phyloP scores from a whole-genome alignment of 2,888 invertebrate species.

The Patella ulyssiponensis region DNA sequence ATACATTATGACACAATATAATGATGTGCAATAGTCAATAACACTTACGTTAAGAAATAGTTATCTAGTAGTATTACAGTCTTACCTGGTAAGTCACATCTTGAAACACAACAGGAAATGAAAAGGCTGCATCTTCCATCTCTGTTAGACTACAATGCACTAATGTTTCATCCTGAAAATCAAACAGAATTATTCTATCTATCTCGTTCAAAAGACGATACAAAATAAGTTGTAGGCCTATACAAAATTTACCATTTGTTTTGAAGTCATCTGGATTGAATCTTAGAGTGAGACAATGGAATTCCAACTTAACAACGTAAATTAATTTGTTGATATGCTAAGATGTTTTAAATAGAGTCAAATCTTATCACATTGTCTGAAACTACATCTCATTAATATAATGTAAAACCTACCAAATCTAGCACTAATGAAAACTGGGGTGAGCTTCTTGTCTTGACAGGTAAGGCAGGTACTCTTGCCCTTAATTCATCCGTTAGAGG shows the following conservation, averaged over 20 bases:
- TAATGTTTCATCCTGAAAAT: slow-evolving; percentile 88
- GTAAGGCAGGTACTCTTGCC: slow-evolving; percentile 80
- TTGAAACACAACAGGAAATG: slow-evolving; percentile 92
- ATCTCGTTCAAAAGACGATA: too few species aligned
- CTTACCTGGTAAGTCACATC: slow-evolving; percentile 84
- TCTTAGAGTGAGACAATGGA: too few species aligned
- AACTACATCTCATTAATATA: too few species aligned
- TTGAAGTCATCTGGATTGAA: too few species aligned
- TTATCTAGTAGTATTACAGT: not conserved
- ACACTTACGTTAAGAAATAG: not conserved
- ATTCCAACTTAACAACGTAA: not conserved
- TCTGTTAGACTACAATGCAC: slow-evolving; percentile 95
- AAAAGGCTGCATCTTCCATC: slow-evolving; percentile 91
- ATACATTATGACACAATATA: not conserved
- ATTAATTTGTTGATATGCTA: not conserved
- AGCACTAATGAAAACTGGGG: slow-evolving; percentile 85
- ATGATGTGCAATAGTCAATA: not conserved
- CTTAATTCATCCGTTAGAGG: slow-evolving; percentile 85
- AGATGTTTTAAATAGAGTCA: not conserved
- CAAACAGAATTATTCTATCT: slow-evolving; percentile 5
- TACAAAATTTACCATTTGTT: too few species aligned
- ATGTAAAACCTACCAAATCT: slow-evolving; percentile 81
- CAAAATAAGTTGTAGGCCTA: too few species aligned
- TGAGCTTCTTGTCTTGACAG: slow-evolving; percentile 91
- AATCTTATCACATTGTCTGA: not conserved